phyloP scores from a whole-genome alignment of 1,140 invertebrate species.

The Pachypeltis micranthus region DNA sequence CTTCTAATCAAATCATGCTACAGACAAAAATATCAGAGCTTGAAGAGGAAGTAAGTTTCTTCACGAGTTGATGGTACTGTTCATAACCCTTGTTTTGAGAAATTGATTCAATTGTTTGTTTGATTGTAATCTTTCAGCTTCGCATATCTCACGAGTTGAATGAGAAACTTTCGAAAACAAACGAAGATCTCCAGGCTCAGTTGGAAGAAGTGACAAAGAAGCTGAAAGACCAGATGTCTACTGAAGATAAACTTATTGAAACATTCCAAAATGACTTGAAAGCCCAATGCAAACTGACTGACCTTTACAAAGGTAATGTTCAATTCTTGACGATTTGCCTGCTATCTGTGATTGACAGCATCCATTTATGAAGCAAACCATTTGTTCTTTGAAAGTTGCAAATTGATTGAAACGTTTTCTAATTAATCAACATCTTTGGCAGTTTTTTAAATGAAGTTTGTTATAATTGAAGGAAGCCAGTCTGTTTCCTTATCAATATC shows the following conservation, averaged over 20 bases:
- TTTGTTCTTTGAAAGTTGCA: too few relatives aligned
- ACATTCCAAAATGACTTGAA: conserved; percentile 72
- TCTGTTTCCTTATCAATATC: too few relatives aligned
- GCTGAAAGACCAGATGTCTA: conserved; percentile 59
- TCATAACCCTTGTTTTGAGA: too few relatives aligned
- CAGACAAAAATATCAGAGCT: conserved; percentile 66
- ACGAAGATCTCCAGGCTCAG: conserved; percentile 51
- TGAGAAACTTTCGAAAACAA: conserved; percentile 15
- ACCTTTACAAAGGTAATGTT: conserved; percentile 66
- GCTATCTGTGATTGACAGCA: too few relatives aligned
- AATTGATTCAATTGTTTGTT: too few relatives aligned
- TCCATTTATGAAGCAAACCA: too few relatives aligned
- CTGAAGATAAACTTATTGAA: conserved; percentile 62
- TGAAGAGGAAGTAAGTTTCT: conserved; percentile 55
- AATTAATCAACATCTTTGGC: too few relatives aligned
- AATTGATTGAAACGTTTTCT: too few relatives aligned
- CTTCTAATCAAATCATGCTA: conserved; percentile 52
- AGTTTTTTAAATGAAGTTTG: too few relatives aligned
- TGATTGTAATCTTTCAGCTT: not conserved
- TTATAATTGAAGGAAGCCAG: too few relatives aligned
- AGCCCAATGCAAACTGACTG: conserved; percentile 70
- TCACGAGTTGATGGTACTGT: not conserved
- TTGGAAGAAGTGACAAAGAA: conserved; percentile 61
- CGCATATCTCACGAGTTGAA: not conserved
- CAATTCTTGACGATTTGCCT: too few relatives aligned